Evolutionary conservation across 1,140 invertebrate genomes (phyloP), one percentile per base, ranked within the genome.

Genomic region (Orius laevigatus): DNA sequence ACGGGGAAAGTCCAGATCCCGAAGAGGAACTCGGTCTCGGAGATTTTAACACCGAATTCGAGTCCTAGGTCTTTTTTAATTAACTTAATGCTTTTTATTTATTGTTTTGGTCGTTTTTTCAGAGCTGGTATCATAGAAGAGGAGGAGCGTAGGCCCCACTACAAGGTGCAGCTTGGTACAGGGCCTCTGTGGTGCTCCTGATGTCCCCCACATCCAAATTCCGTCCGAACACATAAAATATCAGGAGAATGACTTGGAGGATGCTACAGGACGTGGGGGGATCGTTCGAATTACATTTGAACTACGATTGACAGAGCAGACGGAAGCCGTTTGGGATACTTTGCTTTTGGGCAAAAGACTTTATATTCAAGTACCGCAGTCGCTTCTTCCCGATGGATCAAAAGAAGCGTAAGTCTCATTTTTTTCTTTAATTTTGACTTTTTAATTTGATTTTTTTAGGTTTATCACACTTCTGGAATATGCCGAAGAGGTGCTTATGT

Each of bases 131-230:
- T 56, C 48, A 53, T 54, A 47, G 49, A 54, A 36, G 55, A 52
- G 36, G 53, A 51, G 31, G 47, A 51, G 49, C 45, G 48, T 20
- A 45, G 20, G 42, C 43, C 49, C 49, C 76, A 75, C 61, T 87
- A 78, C 66, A 81, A 75, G 74, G 81, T 89, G 75, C 81, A 81
- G 79, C 84, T 94, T 81, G 89, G 89, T 70, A 80, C 88, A 74
- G 90, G 89, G 88, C 90, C 90, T 92, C 87, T 81, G 87, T 91
- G 84, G 86, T 86, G 81, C 73, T 85, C 83, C 87, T 92, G 88
- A 87, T 86, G 84, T 71, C 70, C 81, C 83, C 81, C 80, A 80
- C 73, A 18, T 39, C 15, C 46, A 48, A 48, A 39, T 40, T 25
- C 25, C 34, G 46, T 74, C 77, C 75, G 75, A 73, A 67, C 57